phyloP scores from a whole-genome alignment of 2,797 vertebrate genomes.

The Mustela erminea region DNA sequence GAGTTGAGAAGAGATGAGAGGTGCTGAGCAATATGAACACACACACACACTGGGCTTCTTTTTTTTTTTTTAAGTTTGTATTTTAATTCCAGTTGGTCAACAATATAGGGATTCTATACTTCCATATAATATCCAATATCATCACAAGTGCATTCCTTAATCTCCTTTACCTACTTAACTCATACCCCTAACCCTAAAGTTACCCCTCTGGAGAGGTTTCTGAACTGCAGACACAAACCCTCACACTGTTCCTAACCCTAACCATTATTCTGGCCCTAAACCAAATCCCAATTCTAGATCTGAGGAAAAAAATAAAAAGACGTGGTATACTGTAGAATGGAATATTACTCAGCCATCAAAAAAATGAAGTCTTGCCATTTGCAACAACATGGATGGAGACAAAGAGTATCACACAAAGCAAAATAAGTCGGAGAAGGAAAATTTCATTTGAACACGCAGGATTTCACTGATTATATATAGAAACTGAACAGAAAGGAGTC shows the following conservation, averaged over 20 bases:
- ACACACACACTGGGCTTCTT: background rate
- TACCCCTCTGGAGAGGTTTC: background rate
- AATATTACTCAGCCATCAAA: background rate
- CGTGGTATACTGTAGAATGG: background rate
- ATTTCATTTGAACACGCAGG: background rate
- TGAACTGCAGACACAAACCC: background rate
- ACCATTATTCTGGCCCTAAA: background rate
- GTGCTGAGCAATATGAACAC: background rate
- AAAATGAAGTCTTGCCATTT: background rate
- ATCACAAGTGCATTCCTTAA: background rate
- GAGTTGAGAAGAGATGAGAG: background rate
- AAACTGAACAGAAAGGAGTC: background rate
- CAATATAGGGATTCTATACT: background rate
- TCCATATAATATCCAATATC: background rate
- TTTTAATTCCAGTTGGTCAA: background rate
- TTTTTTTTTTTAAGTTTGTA: background rate
- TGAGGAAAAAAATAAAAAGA: background rate
- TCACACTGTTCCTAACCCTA: background rate
- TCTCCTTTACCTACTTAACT: background rate
- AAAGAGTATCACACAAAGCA: background rate
- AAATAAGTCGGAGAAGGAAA: background rate
- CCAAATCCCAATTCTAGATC: background rate
- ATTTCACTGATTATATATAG: background rate
- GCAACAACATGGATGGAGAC: background rate
- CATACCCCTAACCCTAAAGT: background rate